Evolutionary conservation across 2,888 invertebrate species (phyloP).

Genomic region (Hylaea fasciaria): DNA sequence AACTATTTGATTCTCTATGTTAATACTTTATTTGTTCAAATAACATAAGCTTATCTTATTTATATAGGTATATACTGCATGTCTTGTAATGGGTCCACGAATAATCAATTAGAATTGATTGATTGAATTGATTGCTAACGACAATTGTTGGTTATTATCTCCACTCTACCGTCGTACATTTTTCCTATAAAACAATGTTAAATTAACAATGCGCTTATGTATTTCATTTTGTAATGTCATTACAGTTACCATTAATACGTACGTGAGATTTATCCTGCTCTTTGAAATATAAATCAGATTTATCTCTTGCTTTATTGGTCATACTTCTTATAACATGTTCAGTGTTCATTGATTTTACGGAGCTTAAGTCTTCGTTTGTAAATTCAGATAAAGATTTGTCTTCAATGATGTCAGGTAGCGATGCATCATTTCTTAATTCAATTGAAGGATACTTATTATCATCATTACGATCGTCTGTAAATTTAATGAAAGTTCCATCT

Average conservation of each 20-base stretch:
- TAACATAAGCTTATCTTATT: neutral
- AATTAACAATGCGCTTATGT: slow-evolving; percentile 4
- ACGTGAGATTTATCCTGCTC: slow-evolving; percentile 52
- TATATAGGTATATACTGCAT: neutral
- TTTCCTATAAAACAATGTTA: slow-evolving; percentile 50
- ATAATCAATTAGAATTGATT: slow-evolving; percentile 14
- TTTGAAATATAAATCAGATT: slow-evolving; percentile 33
- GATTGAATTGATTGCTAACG: slow-evolving; percentile 1
- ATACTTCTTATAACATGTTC: slow-evolving; percentile 26
- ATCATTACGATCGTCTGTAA: slow-evolving; percentile 2
- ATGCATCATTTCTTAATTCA: slow-evolving; percentile 8
- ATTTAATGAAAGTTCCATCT: neutral
- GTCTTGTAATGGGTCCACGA: slow-evolving; percentile 7
- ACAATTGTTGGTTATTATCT: neutral
- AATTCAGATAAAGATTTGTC: slow-evolving; percentile 70
- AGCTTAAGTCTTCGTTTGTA: slow-evolving; percentile 55
- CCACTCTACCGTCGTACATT: slow-evolving; percentile 14
- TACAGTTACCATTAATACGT: slow-evolving; percentile 26
- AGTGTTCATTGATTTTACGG: slow-evolving; percentile 24
- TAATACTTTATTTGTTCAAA: neutral
- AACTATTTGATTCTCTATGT: neutral
- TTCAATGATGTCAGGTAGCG: slow-evolving; percentile 40
- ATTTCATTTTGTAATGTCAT: neutral
- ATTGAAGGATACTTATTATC: slow-evolving; percentile 4
- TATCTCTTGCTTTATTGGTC: slow-evolving; percentile 42